A percentile compares a stretch with the other conserved stretches of the same genome.
Evolutionary conservation across 2,113 vertebrate genomes (phyloP).

Genomic region (Thamnophis sirtalis): DNA sequence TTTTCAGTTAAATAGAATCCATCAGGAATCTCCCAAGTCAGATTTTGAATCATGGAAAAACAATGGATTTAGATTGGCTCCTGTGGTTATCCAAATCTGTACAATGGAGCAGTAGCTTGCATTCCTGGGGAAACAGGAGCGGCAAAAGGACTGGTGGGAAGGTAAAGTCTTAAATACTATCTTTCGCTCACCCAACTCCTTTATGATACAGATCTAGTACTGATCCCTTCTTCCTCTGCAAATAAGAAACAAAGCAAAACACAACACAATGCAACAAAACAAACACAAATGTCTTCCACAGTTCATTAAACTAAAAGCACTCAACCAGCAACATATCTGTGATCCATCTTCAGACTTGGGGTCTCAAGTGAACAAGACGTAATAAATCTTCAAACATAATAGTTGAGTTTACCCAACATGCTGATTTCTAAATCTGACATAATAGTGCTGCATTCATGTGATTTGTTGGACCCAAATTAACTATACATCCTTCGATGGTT

Average conservation of each 20-base stretch:
- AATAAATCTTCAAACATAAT: not conserved
- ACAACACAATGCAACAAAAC: not conserved
- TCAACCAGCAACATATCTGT: not conserved
- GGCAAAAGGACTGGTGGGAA: not conserved
- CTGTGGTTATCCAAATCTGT: not conserved
- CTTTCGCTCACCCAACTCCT: not conserved
- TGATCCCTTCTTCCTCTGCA: not conserved
- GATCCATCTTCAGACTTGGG: not conserved
- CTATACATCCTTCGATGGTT: not conserved
- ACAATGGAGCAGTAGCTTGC: not conserved
- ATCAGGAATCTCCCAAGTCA: not conserved
- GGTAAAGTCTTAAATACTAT: not conserved
- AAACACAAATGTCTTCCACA: not conserved
- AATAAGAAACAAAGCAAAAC: not conserved
- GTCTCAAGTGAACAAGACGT: not conserved
- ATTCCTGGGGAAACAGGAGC: not conserved
- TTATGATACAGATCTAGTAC: not conserved
- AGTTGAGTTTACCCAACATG: not conserved
- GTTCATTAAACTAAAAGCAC: not conserved
- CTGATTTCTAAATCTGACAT: not conserved
- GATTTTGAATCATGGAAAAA: not conserved
- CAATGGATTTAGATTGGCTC: not conserved
- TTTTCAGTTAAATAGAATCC: not conserved
- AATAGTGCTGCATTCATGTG: not conserved
- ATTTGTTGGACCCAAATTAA: not conserved